Evolutionary conservation across 2,113 vertebrate species (phyloP), one percentile per base, ranked within the genome.

Genomic region (Camelus dromedarius): DNA sequence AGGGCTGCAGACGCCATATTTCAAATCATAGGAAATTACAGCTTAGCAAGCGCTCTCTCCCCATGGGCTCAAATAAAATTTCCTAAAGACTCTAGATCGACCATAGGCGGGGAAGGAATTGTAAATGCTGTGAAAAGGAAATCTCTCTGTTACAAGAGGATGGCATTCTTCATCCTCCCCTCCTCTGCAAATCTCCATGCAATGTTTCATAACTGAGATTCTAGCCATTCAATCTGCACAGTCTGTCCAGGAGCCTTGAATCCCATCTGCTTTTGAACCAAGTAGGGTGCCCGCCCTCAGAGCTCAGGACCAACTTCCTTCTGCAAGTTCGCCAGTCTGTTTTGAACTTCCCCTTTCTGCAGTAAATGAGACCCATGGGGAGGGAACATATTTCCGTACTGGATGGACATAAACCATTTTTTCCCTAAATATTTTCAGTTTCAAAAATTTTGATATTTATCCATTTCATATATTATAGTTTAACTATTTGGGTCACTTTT

Each of bases 11-110:
- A 98, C 98, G 96, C 98, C 97, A 97, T 97, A 98, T 99, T 98
- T 98, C 98, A 98, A 98, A 98, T 98, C 97, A 98, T 86, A 98
- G 95, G 98, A 99, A 99, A 99, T 99, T 98, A 98, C 97, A 98
- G 98, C 95, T 98, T 98, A 98, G 98, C 93, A 86, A 98, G 94
- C 58, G 64, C 93, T 79, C 48, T 98, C 98, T 98, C 98, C 97
- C 97, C 70, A 77, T 96, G 98, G 97, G 97, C 97, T 98, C 97
- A 97, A 97, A 98, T 93, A 87, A 97, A 98, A 97, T 98, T 98
- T 98, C 97, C 98, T 96, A 96, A 97, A 98, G 97, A 95, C 97
- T 97, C 93, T 94, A 96, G 97, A 97, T 85, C 86, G 72, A 95
- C 98, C 95, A 96, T 30, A 92, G 92, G 80, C 88, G 16, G 64